Evolutionary conservation across 2,888 invertebrate genomes (phyloP).

Genomic region (Andrena praecox): DNA sequence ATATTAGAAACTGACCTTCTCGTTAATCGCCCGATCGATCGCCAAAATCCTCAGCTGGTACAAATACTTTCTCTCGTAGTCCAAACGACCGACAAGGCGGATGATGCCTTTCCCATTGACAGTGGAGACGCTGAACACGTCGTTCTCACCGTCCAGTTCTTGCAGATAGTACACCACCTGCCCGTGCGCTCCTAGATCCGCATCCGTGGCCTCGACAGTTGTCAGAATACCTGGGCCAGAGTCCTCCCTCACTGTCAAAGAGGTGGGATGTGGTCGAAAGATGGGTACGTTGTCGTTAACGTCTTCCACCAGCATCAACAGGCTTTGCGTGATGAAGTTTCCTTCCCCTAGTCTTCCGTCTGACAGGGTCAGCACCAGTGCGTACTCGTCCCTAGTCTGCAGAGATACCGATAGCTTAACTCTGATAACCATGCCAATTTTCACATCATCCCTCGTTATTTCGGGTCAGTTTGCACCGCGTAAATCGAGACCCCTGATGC

Average conservation of each 20-base stretch:
- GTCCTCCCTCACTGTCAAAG: slow-evolving; percentile 93
- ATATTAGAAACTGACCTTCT: slow-evolving; percentile 73
- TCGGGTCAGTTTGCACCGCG: not conserved
- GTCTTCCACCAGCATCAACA: slow-evolving; percentile 95
- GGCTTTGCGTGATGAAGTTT: slow-evolving; percentile 95
- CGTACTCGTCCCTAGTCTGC: slow-evolving; percentile 94
- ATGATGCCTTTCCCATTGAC: slow-evolving; percentile 94
- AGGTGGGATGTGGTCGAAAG: slow-evolving; percentile 94
- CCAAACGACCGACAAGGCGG: slow-evolving; percentile 90
- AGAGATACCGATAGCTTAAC: not conserved
- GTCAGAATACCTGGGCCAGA: slow-evolving; percentile 91
- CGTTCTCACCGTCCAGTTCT: slow-evolving; percentile 92
- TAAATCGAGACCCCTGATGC: not conserved
- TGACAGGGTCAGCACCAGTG: slow-evolving; percentile 94
- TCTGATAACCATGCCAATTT: not conserved
- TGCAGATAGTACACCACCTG: slow-evolving; percentile 95
- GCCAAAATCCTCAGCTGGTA: slow-evolving; percentile 94
- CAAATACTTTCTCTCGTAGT: slow-evolving; percentile 94
- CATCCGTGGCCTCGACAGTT: slow-evolving; percentile 94
- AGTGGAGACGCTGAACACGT: slow-evolving; percentile 92
- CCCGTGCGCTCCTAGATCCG: slow-evolving; percentile 96
- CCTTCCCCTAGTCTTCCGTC: slow-evolving; percentile 95
- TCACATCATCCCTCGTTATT: not conserved
- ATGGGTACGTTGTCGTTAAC: slow-evolving; percentile 96
- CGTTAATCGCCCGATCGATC: slow-evolving; percentile 90